A percentile compares a stretch with the other conserved stretches of the same genome.
Conservation (phyloP, 1,140 invertebrate species). For the Drosophila ogumai region DNA sequence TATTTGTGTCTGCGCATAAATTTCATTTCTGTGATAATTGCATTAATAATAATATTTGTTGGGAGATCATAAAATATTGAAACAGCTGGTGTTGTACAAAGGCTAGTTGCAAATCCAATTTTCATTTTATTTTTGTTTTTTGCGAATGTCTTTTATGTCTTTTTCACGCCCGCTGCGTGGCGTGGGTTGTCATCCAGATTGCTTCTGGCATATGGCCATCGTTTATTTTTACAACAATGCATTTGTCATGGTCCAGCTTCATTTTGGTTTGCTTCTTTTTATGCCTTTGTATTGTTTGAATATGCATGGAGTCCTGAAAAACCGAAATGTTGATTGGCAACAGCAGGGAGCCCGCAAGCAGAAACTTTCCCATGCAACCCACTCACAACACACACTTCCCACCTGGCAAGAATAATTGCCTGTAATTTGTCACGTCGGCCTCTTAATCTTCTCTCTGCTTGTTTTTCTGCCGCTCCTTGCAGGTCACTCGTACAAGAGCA, state of each 20-base stretch:
- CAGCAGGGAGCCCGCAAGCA: neutral
- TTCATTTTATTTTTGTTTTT: constrained; percentile 47
- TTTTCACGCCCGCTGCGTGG: constrained; percentile 1
- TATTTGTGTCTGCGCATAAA: neutral
- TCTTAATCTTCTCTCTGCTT: constrained; percentile 35
- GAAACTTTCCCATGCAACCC: neutral
- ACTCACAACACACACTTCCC: constrained; percentile 1
- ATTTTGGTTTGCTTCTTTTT: constrained; percentile 10
- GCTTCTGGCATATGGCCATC: constrained; percentile 39
- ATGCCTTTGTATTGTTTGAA: constrained; percentile 43
- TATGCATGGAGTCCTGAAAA: constrained; percentile 61
- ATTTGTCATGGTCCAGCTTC: constrained; percentile 52
- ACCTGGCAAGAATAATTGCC: constrained; percentile 57
- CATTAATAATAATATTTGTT: constrained; percentile 34
- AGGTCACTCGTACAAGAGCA: constrained; percentile 91
- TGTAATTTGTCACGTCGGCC: constrained; percentile 57
- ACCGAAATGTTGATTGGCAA: constrained; percentile 11
- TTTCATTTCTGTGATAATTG: constrained; percentile 31
- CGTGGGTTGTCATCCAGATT: constrained; percentile 34
- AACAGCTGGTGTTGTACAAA: constrained; percentile 41
- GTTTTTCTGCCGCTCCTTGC: constrained; percentile 44
- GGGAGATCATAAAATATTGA: constrained; percentile 39
- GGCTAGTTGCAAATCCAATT: constrained; percentile 40
- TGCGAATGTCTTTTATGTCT: constrained; percentile 25
- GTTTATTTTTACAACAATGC: constrained; percentile 61